Evolutionary conservation across 2,888 invertebrate genomes (phyloP).

Genomic region (Drosophila antonietae): DNA sequence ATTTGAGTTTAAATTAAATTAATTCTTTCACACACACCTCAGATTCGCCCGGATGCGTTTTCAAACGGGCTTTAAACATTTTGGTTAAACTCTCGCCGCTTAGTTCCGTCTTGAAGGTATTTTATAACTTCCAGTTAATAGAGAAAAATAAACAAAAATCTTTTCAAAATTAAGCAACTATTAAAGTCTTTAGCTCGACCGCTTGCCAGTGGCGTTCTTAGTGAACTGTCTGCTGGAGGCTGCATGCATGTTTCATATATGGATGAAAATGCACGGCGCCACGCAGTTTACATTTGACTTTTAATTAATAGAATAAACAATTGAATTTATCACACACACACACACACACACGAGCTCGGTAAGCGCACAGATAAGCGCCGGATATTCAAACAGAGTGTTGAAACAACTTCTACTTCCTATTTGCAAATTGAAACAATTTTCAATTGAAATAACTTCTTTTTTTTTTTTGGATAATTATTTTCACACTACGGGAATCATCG

Average conservation of each 20-base stretch:
- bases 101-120: slow-evolving; percentile 75
- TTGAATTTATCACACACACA: slow-evolving; percentile 19
- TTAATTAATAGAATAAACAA: slow-evolving; percentile 77
- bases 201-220: slow-evolving; percentile 39
- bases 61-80: slow-evolving; percentile 83
- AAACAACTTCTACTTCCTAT: slow-evolving; percentile 43
- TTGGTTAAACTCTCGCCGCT: slow-evolving; percentile 77
- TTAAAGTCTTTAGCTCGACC: slow-evolving; percentile 36
- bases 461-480: slow-evolving; percentile 36
- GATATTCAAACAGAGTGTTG: slow-evolving; percentile 40
- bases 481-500: slow-evolving; percentile 44
- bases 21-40: slow-evolving; percentile 78
- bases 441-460: slow-evolving; percentile 18
- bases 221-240: slow-evolving; percentile 55
- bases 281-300: slow-evolving; percentile 42
- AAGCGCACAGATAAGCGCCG: slow-evolving; percentile 50
- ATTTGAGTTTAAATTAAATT: background rate
- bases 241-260: slow-evolving; percentile 71
- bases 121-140: slow-evolving; percentile 25
- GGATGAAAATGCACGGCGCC: slow-evolving; percentile 34
- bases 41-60: slow-evolving; percentile 75
- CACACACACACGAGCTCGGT: slow-evolving; percentile 42
- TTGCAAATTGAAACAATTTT: slow-evolving; percentile 16
- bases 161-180: background rate
- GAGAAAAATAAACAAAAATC: slow-evolving; percentile 1